phyloP scores from a whole-genome alignment of 1,140 invertebrate genomes.

The Parapsyche elsis region DNA sequence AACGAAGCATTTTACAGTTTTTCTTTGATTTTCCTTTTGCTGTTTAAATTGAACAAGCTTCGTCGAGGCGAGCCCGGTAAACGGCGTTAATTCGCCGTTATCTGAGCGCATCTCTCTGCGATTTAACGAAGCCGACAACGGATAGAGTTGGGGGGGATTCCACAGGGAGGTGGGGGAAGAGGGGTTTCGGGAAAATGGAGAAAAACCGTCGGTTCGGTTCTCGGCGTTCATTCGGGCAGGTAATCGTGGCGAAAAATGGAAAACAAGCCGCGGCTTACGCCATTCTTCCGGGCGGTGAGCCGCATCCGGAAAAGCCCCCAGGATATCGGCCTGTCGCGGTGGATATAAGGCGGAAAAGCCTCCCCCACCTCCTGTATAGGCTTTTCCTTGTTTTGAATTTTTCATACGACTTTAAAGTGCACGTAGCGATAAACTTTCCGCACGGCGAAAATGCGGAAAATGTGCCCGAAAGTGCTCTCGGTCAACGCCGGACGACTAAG shows the following conservation, averaged over 20 bases:
- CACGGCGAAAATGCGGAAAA: too few relatives aligned
- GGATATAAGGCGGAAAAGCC: too few relatives aligned
- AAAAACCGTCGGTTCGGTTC: not conserved
- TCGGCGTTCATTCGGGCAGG: too few relatives aligned
- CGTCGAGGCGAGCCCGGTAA: not conserved
- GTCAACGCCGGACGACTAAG: not conserved
- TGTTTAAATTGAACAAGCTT: too few relatives aligned
- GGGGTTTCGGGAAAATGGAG: not conserved
- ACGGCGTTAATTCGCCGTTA: constrained; percentile 3
- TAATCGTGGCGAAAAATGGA: too few relatives aligned
- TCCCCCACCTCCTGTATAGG: not conserved
- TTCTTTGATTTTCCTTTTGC: too few relatives aligned
- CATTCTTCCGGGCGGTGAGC: too few relatives aligned
- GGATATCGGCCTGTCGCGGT: too few relatives aligned
- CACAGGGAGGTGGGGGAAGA: not conserved
- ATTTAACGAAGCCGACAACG: not conserved
- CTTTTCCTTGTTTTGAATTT: constrained; percentile 1
- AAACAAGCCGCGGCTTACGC: too few relatives aligned
- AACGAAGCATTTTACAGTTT: not conserved
- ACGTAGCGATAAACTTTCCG: too few relatives aligned
- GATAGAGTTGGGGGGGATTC: not conserved
- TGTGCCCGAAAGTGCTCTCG: too few relatives aligned
- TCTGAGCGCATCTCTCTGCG: not conserved
- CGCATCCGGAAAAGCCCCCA: too few relatives aligned
- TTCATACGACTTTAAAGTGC: not conserved